Evolutionary conservation across 92 coral and sea anemone genomes (phyloP).

Genomic region (Nematostella vectensis): DNA sequence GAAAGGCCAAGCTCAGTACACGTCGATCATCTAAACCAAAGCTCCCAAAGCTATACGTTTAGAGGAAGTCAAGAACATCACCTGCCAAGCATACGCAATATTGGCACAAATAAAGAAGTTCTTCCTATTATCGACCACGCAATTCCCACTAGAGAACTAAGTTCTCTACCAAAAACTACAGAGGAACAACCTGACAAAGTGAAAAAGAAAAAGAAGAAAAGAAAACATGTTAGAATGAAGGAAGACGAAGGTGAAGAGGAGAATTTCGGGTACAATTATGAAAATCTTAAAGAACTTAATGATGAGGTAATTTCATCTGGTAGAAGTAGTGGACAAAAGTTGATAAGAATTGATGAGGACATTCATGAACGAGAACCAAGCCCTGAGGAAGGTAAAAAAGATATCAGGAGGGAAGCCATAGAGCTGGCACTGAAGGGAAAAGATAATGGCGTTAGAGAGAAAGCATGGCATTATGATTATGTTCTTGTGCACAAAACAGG

Average conservation of each 20-base stretch:
- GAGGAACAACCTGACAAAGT: too few relatives aligned
- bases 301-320: slow-evolving; percentile 3
- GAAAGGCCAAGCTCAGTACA: too few relatives aligned
- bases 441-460: slow-evolving; percentile 24
- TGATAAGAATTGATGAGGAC: slow-evolving; percentile 8
- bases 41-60: too few relatives aligned
- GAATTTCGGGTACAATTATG: slow-evolving; percentile 15
- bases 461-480: slow-evolving; percentile 65
- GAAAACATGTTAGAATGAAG: slow-evolving; percentile 10
- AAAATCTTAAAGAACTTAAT: slow-evolving; percentile 6
- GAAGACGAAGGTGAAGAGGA: slow-evolving; percentile 8
- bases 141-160: too few relatives aligned
- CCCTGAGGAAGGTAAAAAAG: slow-evolving; percentile 28
- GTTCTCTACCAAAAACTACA: too few relatives aligned
- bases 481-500: slow-evolving; percentile 72
- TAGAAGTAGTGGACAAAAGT: slow-evolving; percentile 28
- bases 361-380: background rate
- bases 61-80: too few relatives aligned
- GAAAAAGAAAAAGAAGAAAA: slow-evolving; percentile 36
- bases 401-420: slow-evolving; percentile 72
- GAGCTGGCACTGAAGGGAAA: slow-evolving; percentile 51
- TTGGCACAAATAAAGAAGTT: too few relatives aligned
- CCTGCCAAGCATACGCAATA: too few relatives aligned
- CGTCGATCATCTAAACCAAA: too few relatives aligned
- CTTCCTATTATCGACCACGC: too few relatives aligned